Percentiles rank a stretch among this genome's conserved stretches.
phyloP scores from a whole-genome alignment of 23 tunicate species.

The Botrylloides violaceus region DNA sequence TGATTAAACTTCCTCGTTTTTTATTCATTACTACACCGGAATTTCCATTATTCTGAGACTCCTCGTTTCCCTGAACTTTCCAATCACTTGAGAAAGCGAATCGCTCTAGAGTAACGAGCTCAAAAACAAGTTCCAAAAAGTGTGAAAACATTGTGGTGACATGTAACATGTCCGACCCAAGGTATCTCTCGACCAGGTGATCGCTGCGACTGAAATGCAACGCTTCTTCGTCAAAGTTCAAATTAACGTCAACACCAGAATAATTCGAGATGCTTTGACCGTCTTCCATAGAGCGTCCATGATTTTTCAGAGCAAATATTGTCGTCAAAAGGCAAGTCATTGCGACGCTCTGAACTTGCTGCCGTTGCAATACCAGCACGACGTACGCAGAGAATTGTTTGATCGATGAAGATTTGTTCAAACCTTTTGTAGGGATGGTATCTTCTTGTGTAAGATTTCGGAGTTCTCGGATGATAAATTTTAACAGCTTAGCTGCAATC shows the following conservation, averaged over 20 bases:
- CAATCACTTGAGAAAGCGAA: conserved; percentile 11
- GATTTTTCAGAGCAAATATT: conserved; percentile 12
- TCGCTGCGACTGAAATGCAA: background rate
- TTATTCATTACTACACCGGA: conserved; percentile 7
- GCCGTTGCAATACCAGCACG: conserved; percentile 13
- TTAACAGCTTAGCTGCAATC: conserved; percentile 4
- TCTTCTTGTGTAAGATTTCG: conserved; percentile 6
- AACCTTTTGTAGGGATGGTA: background rate
- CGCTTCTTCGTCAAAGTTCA: background rate
- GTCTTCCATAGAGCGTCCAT: background rate
- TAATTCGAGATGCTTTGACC: background rate
- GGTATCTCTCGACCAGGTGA: background rate
- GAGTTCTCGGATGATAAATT: conserved; percentile 4
- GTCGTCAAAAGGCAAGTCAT: conserved; percentile 20
- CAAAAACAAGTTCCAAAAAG: conserved; percentile 7
- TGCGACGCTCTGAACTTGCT: conserved; percentile 23
- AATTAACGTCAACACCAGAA: background rate
- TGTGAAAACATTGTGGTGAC: conserved; percentile 17
- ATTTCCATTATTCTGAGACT: background rate
- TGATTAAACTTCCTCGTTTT: background rate
- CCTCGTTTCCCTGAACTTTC: background rate
- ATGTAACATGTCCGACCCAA: background rate
- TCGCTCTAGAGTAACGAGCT: conserved; percentile 5
- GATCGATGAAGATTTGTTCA: conserved; percentile 8
- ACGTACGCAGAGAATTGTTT: conserved; percentile 20